These are phyloP conservation scores for Ditula angustiorana DNA, from an alignment of 2,888 invertebrate genomes.

Conservation along the genomic window DNA sequence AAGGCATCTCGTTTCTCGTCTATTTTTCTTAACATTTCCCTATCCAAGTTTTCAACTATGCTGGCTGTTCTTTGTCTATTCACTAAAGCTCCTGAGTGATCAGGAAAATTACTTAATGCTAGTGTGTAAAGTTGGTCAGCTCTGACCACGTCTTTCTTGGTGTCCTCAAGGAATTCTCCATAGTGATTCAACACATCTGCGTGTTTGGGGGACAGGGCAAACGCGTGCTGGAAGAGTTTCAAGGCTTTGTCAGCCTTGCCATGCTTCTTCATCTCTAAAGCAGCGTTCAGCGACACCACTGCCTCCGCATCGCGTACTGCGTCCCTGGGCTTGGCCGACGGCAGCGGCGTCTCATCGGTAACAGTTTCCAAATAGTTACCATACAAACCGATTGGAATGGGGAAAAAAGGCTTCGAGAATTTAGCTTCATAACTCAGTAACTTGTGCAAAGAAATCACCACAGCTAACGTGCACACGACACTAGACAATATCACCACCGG, in stretches of 20 bases:
- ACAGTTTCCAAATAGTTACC: constrained; percentile 73
- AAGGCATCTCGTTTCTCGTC: constrained; percentile 94
- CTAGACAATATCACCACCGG: constrained; percentile 76
- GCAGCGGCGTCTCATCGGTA: constrained; percentile 55
- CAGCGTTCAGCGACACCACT: constrained; percentile 92
- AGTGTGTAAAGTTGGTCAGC: constrained; percentile 96
- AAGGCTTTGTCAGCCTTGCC: constrained; percentile 95
- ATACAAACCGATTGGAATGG: constrained; percentile 74
- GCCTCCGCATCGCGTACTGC: constrained; percentile 88
- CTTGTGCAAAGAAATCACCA: constrained; percentile 73
- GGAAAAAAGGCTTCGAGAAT: constrained; percentile 73
- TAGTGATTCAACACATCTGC: constrained; percentile 96
- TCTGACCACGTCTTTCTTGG: constrained; percentile 92
- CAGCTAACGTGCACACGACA: constrained; percentile 73
- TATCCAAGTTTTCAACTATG: constrained; percentile 95
- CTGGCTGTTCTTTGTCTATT: constrained; percentile 94
- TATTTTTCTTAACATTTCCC: constrained; percentile 90
- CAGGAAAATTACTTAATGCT: constrained; percentile 93
- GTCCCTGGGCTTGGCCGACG: constrained; percentile 54
- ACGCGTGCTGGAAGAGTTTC: constrained; percentile 95
- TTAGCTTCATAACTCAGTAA: constrained; percentile 71
- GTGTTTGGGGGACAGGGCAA: constrained; percentile 95
- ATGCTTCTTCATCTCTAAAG: constrained; percentile 92
- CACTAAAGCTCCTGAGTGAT: constrained; percentile 91
- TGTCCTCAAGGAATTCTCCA: constrained; percentile 96